Evolutionary conservation across 2,888 invertebrate genomes (phyloP).

Genomic region (Epinotia brunnichana): DNA sequence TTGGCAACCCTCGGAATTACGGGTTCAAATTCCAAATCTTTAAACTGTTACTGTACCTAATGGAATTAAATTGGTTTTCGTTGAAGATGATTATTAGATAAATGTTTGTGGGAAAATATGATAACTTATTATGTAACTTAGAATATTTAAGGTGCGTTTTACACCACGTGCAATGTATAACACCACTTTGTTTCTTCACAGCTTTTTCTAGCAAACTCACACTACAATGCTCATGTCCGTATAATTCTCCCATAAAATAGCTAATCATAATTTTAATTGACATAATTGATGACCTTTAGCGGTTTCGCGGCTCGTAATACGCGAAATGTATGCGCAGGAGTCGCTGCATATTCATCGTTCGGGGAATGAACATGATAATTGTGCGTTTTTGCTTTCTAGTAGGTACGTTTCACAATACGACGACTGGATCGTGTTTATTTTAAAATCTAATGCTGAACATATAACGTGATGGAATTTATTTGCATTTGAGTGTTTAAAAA

Average conservation of each 20-base stretch:
- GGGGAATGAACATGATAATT: conserved; percentile 9
- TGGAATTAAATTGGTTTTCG: conserved; percentile 22
- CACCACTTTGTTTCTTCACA: conserved; percentile 14
- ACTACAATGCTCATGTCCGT: conserved; percentile 13
- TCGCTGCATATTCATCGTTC: conserved; percentile 35
- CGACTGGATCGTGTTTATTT: too few species aligned
- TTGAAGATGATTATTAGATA: conserved; percentile 14
- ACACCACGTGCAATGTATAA: background rate
- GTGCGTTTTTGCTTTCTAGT: conserved; percentile 12
- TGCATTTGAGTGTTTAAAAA: too few species aligned
- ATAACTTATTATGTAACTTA: background rate
- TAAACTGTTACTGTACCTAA: conserved; percentile 36
- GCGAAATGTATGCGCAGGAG: background rate
- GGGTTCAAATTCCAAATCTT: conserved; percentile 37
- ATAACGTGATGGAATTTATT: too few species aligned
- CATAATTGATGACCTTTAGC: conserved; percentile 54
- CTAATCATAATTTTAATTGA: conserved; percentile 62
- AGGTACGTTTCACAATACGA: conserved; percentile 10
- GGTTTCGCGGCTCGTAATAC: conserved; percentile 12
- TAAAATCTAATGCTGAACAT: too few species aligned
- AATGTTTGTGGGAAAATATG: background rate
- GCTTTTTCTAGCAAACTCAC: conserved; percentile 6
- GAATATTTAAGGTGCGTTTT: background rate
- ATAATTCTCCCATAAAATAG: conserved; percentile 37
- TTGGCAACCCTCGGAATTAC: conserved; percentile 33